Percentiles rank a stretch among this genome's conserved stretches.
phyloP scores from a whole-genome alignment of 2,888 invertebrate genomes.

The Polietes domitor region DNA sequence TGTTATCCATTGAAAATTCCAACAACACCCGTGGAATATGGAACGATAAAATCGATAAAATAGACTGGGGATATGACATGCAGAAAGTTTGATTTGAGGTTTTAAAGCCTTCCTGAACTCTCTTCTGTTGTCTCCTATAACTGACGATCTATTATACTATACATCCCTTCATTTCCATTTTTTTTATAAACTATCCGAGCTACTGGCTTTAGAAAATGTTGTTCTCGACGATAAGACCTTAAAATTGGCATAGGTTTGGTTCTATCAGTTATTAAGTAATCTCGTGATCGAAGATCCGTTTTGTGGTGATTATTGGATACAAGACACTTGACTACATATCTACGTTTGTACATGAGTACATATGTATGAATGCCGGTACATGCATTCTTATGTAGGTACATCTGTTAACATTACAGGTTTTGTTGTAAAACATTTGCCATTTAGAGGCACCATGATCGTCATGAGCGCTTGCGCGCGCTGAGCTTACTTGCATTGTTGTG shows the following conservation, averaged over 20 bases:
- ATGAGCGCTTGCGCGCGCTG: conserved; percentile 5
- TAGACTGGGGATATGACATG: too few relatives aligned
- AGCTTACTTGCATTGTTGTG: background rate
- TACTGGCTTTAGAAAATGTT: too few relatives aligned
- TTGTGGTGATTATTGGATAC: background rate
- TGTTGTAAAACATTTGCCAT: conserved; percentile 58
- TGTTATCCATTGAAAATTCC: too few relatives aligned
- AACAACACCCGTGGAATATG: too few relatives aligned
- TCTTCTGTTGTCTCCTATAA: too few relatives aligned
- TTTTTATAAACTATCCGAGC: too few relatives aligned
- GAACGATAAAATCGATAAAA: too few relatives aligned
- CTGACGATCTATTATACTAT: too few relatives aligned
- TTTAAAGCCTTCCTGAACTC: too few relatives aligned
- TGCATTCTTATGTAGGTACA: background rate
- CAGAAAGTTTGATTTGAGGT: too few relatives aligned
- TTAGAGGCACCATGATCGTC: conserved; percentile 27
- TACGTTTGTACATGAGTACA: background rate
- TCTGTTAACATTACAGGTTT: conserved; percentile 5
- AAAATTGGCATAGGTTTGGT: background rate
- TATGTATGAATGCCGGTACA: background rate
- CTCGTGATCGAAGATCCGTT: background rate
- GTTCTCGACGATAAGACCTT: too few relatives aligned
- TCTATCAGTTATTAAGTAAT: background rate
- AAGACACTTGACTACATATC: background rate
- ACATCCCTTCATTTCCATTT: too few relatives aligned